Evolutionary conservation across 2,888 invertebrate genomes (phyloP).

Genomic region (Helicoverpa assulta): DNA sequence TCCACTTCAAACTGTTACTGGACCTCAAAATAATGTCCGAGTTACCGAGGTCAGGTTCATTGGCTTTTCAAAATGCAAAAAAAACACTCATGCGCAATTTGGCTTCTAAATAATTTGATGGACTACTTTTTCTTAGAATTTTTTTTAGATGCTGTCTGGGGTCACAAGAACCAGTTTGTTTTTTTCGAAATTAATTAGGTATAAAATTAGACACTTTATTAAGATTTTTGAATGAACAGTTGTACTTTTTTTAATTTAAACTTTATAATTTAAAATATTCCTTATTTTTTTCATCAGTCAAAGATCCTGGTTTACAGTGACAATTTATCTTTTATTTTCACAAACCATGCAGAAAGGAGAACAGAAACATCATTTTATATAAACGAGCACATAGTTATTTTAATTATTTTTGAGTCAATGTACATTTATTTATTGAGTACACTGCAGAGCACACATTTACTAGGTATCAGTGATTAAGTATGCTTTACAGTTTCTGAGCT

Average conservation of each 20-base stretch:
- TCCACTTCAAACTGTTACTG: not conserved
- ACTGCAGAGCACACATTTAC: too few relatives aligned
- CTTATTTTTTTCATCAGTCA: too few relatives aligned
- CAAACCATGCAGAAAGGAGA: too few relatives aligned
- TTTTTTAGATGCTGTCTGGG: not conserved
- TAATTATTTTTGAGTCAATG: too few relatives aligned
- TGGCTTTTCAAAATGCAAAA: constrained; percentile 6
- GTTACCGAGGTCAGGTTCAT: constrained; percentile 11
- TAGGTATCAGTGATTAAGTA: not conserved
- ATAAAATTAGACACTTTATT: not conserved
- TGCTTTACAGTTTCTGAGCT: constrained; percentile 5
- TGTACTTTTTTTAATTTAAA: too few relatives aligned
- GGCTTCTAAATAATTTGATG: constrained; percentile 11
- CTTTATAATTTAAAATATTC: too few relatives aligned
- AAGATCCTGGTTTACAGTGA: too few relatives aligned
- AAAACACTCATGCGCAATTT: constrained; percentile 11
- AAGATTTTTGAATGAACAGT: too few relatives aligned
- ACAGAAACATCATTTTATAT: too few relatives aligned
- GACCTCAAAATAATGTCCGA: not conserved
- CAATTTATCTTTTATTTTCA: too few relatives aligned
- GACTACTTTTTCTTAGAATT: not conserved
- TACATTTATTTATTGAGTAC: too few relatives aligned
- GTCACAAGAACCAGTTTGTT: not conserved
- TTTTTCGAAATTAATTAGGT: constrained; percentile 2
- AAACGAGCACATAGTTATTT: too few relatives aligned